Conservation (phyloP, 2,888 invertebrate species). For the Hecatera dysodea region DNA sequence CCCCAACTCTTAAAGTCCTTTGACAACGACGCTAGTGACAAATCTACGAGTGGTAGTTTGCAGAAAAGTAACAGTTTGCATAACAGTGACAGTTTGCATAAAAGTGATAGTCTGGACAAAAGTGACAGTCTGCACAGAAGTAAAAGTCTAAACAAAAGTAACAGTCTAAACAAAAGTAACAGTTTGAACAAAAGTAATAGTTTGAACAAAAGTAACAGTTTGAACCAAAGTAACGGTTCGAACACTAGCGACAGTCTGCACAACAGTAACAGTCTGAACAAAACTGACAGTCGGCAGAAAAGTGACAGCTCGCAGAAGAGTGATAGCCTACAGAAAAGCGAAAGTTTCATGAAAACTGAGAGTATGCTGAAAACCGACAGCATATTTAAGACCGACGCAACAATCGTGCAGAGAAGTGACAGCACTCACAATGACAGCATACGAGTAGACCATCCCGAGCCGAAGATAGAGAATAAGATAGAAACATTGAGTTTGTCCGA, state of each 20-base stretch:
- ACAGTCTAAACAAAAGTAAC: slow-evolving; percentile 34
- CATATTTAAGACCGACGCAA: slow-evolving; percentile 36
- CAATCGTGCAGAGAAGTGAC: slow-evolving; percentile 52
- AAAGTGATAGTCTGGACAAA: slow-evolving; percentile 26
- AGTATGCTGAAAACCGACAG: slow-evolving; percentile 41
- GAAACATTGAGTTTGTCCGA: slow-evolving; percentile 80
- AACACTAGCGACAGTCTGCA: slow-evolving; percentile 28
- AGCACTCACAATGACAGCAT: slow-evolving; percentile 60
- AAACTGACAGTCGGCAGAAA: slow-evolving; percentile 20
- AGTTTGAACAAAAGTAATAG: slow-evolving; percentile 36
- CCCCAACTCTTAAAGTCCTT: slow-evolving; percentile 68
- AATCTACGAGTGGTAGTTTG: slow-evolving; percentile 64
- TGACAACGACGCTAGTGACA: slow-evolving; percentile 72
- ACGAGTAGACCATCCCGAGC: slow-evolving; percentile 52
- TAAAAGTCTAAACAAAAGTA: slow-evolving; percentile 42
- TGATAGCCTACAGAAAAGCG: slow-evolving; percentile 52
- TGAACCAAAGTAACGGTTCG: slow-evolving; percentile 46
- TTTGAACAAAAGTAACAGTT: slow-evolving; percentile 7
- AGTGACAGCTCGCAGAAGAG: slow-evolving; percentile 44
- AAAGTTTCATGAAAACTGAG: slow-evolving; percentile 36
- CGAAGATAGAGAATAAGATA: slow-evolving; percentile 70
- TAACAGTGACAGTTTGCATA: slow-evolving; percentile 35
- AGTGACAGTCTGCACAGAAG: slow-evolving; percentile 27
- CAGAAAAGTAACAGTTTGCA: slow-evolving; percentile 38
- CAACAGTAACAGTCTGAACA: slow-evolving; percentile 20